Percentiles rank a stretch among this genome's conserved stretches.
phyloP scores from a whole-genome alignment of 2,888 invertebrate species.

The Apotomis betuletana region DNA sequence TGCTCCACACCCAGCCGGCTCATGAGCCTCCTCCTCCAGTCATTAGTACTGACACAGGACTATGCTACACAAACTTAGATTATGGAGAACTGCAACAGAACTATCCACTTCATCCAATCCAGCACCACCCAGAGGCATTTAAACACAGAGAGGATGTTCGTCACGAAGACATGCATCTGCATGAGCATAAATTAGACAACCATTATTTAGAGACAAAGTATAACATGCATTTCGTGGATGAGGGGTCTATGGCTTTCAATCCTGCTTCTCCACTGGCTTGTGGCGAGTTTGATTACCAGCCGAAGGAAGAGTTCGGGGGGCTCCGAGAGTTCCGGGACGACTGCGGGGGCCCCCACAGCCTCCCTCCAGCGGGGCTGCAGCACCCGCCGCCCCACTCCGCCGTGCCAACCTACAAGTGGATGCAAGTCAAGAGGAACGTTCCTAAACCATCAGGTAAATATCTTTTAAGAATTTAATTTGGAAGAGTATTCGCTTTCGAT shows the following conservation, averaged over 20 bases:
- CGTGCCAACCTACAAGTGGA: constrained; percentile 98
- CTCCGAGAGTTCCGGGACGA: constrained; percentile 69
- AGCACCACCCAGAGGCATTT: constrained; percentile 80
- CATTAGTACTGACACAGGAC: constrained; percentile 92
- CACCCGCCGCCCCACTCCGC: constrained; percentile 82
- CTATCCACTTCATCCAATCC: constrained; percentile 81
- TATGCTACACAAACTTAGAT: constrained; percentile 95
- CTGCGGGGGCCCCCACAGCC: constrained; percentile 63
- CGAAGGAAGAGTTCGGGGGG: constrained; percentile 85
- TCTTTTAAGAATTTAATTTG: not conserved
- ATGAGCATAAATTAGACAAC: constrained; percentile 76
- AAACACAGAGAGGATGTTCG: constrained; percentile 84
- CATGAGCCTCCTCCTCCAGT: constrained; percentile 84
- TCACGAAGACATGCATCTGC: constrained; percentile 73
- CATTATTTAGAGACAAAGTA: constrained; percentile 82
- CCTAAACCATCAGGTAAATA: constrained; percentile 95
- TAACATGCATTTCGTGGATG: constrained; percentile 79
- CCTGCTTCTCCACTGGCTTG: constrained; percentile 79
- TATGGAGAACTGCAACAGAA: constrained; percentile 83
- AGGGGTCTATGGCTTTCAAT: constrained; percentile 72
- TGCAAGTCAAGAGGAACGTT: constrained; percentile 98
- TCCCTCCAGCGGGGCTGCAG: constrained; percentile 62
- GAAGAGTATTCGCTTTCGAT: too few species aligned
- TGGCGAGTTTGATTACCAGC: constrained; percentile 84
- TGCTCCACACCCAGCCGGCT: constrained; percentile 72